Percentiles rank a stretch among this genome's conserved stretches.
Conservation (phyloP, 2,113 vertebrate genomes). For the Peucedramus taeniatus region DNA sequence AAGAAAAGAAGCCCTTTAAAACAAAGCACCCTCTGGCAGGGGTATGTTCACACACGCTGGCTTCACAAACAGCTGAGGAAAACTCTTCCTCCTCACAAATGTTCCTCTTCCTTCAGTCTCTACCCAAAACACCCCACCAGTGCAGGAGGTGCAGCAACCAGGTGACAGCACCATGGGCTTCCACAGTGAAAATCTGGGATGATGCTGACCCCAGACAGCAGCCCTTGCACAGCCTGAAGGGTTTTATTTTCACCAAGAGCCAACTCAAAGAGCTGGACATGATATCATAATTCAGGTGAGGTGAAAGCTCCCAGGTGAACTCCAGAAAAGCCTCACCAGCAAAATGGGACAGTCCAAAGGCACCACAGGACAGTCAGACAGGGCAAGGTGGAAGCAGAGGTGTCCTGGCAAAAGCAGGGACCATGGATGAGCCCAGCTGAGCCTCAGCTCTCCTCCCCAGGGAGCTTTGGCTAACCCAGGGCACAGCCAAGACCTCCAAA, state of each 20-base stretch:
- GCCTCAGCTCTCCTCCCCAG: neutral
- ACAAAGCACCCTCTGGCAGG: neutral
- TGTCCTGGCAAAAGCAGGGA: neutral
- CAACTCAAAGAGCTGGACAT: accelerated
- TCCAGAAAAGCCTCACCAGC: neutral
- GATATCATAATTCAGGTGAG: neutral
- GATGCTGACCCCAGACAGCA: neutral
- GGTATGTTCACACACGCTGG: accelerated
- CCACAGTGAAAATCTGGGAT: neutral
- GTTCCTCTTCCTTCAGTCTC: neutral
- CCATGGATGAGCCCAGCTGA: accelerated
- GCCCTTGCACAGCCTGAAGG: neutral
- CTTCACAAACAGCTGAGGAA: neutral
- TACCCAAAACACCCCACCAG: accelerated
- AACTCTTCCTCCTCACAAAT: neutral
- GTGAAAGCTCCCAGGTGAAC: neutral
- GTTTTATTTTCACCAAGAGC: neutral
- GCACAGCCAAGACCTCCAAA: neutral
- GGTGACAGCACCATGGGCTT: accelerated
- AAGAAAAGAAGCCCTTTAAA: neutral
- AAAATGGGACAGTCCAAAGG: accelerated
- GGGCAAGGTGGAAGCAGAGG: neutral
- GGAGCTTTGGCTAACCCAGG: neutral
- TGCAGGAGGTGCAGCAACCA: neutral
- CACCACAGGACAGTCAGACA: accelerated